These are phyloP conservation scores for Nomia melanderi DNA, from an alignment of 1,140 invertebrate species.

Conservation along the genomic window DNA sequence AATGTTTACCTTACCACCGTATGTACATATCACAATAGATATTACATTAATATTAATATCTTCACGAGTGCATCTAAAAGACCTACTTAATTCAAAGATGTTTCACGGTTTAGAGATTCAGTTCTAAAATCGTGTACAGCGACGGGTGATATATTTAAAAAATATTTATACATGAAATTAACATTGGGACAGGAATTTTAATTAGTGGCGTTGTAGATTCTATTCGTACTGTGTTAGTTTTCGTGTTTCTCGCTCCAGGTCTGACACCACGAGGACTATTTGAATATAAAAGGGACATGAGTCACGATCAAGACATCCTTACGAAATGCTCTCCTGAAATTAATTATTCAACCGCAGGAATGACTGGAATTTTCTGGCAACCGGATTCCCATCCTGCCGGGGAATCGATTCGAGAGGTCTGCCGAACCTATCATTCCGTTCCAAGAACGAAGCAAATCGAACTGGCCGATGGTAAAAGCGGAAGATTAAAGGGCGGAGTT, in stretches of 20 bases:
- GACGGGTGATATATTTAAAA: too few species aligned
- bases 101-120: too few species aligned
- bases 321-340: not conserved
- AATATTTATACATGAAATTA: too few species aligned
- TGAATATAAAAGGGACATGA: not conserved
- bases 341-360: not conserved
- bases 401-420: conserved; percentile 35
- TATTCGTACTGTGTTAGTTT: not conserved
- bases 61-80: too few species aligned
- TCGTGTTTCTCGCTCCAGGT: not conserved
- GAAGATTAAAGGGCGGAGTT: conserved; percentile 63
- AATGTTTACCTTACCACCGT: too few species aligned
- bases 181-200: too few species aligned
- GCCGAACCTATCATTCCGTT: conserved; percentile 41
- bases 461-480: conserved; percentile 41
- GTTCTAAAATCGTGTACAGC: too few species aligned
- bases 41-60: too few species aligned
- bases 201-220: too few species aligned
- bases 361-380: conserved; percentile 5
- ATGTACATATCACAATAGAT: too few species aligned
- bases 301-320: not conserved
- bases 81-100: too few species aligned
- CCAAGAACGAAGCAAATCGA: conserved; percentile 59
- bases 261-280: not conserved
- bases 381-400: not conserved